Evolutionary conservation across 2,888 invertebrate species (phyloP).

Genomic region (Polydrusus cervinus): DNA sequence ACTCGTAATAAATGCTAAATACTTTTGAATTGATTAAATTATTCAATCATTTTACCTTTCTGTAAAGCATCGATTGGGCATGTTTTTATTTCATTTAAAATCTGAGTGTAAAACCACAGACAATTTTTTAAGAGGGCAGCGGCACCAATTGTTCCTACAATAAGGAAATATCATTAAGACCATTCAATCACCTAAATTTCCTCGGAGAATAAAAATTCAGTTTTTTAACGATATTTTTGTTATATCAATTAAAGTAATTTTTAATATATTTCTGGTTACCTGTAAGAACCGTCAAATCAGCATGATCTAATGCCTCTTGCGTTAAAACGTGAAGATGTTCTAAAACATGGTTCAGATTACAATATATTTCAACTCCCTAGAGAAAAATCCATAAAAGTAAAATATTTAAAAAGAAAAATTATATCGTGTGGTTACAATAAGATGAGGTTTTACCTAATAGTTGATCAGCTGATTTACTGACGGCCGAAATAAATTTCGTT

Average conservation of each 20-base stretch:
- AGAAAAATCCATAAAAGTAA: too few relatives aligned
- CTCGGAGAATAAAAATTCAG: too few relatives aligned
- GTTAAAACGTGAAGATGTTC: constrained; percentile 86
- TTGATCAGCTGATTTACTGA: constrained; percentile 83
- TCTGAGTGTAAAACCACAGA: constrained; percentile 84
- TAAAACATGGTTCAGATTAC: constrained; percentile 58
- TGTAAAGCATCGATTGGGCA: constrained; percentile 65
- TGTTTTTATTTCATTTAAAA: constrained; percentile 66
- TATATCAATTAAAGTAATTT: not conserved
- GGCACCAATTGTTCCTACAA: constrained; percentile 81
- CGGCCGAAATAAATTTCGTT: constrained; percentile 81
- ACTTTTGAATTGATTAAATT: too few relatives aligned
- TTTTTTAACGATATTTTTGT: too few relatives aligned
- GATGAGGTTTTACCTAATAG: constrained; percentile 74
- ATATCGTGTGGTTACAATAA: too few relatives aligned
- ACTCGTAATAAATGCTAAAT: too few relatives aligned
- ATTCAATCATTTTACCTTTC: constrained; percentile 57
- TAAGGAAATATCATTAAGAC: not conserved
- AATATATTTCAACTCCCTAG: too few relatives aligned
- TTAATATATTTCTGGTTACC: constrained; percentile 62
- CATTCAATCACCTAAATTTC: too few relatives aligned
- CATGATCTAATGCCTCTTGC: constrained; percentile 90
- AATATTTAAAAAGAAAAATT: too few relatives aligned
- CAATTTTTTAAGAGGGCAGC: constrained; percentile 86
- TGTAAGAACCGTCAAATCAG: constrained; percentile 85